phyloP scores from a whole-genome alignment of 2,113 vertebrate species.

The Lota lota region DNA sequence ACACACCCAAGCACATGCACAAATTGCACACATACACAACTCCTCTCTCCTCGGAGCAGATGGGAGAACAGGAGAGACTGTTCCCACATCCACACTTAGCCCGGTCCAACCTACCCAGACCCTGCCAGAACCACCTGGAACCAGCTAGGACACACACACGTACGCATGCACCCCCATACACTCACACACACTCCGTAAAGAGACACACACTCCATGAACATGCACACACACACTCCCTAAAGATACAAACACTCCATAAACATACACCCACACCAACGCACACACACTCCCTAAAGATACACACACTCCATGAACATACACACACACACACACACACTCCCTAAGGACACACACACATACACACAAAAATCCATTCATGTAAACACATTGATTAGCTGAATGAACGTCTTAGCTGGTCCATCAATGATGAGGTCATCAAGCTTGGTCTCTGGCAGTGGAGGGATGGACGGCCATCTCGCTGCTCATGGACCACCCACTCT shows the following conservation, averaged over 20 bases:
- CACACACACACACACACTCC: too few species aligned
- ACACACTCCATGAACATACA: too few species aligned
- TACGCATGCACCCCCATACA: conserved; percentile 20
- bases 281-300: not conserved
- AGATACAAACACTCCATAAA: not conserved
- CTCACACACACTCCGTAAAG: not conserved
- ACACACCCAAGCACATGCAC: conserved; percentile 1
- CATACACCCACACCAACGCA: not conserved
- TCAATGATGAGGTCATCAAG: too few species aligned
- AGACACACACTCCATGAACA: conserved; percentile 18
- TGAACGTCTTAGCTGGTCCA: too few species aligned
- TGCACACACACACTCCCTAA: conserved; percentile 10
- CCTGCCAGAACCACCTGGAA: conserved; percentile 60
- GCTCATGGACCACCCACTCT: too few species aligned
- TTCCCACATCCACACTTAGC: conserved; percentile 56
- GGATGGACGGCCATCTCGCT: too few species aligned
- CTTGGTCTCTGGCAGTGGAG: too few species aligned
- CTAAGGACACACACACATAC: too few species aligned
- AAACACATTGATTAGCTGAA: not conserved
- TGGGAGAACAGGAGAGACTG: conserved; percentile 65
- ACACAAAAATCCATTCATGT: conserved; percentile 1
- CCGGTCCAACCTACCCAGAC: conserved; percentile 45
- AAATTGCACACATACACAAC: conserved; percentile 16
- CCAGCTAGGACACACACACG: conserved; percentile 56
- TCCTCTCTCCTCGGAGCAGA: conserved; percentile 52